phyloP scores from a whole-genome alignment of 2,113 vertebrate species.

The Orthonyx spaldingii region DNA sequence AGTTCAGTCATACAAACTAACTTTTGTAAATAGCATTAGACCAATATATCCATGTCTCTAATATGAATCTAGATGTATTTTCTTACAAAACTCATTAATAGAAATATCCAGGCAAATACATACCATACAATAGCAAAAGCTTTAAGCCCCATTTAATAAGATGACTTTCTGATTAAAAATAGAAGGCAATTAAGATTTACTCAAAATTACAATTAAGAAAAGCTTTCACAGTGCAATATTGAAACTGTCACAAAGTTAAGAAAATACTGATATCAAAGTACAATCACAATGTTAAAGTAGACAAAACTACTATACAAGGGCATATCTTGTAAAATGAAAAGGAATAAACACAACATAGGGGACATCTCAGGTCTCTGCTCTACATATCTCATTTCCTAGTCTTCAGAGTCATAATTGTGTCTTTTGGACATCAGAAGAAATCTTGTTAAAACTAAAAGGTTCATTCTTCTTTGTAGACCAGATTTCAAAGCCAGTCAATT shows the following conservation, averaged over 20 bases:
- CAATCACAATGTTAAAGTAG: slow-evolving; percentile 78
- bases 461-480: slow-evolving; percentile 33
- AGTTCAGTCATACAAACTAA: slow-evolving; percentile 69
- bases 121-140: slow-evolving; percentile 72
- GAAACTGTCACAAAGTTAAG: slow-evolving; percentile 80
- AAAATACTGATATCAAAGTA: slow-evolving; percentile 83
- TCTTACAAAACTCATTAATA: slow-evolving; percentile 76
- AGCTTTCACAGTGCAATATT: slow-evolving; percentile 75
- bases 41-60: slow-evolving; percentile 63
- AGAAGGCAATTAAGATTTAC: slow-evolving; percentile 81
- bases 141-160: slow-evolving; percentile 73
- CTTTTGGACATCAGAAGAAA: slow-evolving; percentile 35
- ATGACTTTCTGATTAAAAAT: slow-evolving; percentile 73
- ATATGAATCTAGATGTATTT: slow-evolving; percentile 65
- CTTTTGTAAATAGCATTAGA: slow-evolving; percentile 61
- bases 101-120: slow-evolving; percentile 73
- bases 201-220: slow-evolving; percentile 80
- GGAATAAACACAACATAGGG: slow-evolving; percentile 72
- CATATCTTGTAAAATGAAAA: slow-evolving; percentile 71
- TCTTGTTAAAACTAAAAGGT: slow-evolving; percentile 42
- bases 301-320: slow-evolving; percentile 77
- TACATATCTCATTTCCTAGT: slow-evolving; percentile 44
- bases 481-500: background rate
- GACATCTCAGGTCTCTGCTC: slow-evolving; percentile 51
- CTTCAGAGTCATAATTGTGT: slow-evolving; percentile 36